Percentiles rank a stretch among this genome's conserved stretches.
Conservation (phyloP, 2,888 invertebrate genomes). For the Horisme vitalbata region DNA sequence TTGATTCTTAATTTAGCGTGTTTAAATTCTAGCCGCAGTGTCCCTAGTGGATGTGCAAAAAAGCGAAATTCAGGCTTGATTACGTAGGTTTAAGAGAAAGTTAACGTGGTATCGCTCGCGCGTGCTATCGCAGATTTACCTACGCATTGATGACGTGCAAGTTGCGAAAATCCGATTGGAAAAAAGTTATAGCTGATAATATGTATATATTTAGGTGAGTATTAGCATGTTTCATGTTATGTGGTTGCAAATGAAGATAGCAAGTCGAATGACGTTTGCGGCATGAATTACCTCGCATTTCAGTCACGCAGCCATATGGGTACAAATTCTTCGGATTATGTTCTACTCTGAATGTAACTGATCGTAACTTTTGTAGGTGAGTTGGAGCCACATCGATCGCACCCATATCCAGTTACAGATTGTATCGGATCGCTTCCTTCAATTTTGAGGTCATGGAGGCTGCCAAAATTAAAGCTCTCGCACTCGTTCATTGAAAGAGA, state of each 20-base stretch:
- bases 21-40: conserved; percentile 24
- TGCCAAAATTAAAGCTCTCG: conserved; percentile 46
- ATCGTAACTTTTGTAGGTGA: conserved; percentile 2
- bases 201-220: conserved; percentile 42
- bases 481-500: conserved; percentile 74
- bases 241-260: conserved; percentile 27
- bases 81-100: conserved; percentile 64
- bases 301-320: conserved; percentile 2
- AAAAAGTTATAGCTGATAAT: conserved; percentile 42
- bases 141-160: conserved; percentile 55
- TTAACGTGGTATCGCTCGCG: conserved; percentile 51
- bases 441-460: conserved; percentile 41
- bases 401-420: conserved; percentile 26
- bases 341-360: conserved; percentile 4
- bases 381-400: conserved; percentile 15
- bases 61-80: conserved; percentile 63
- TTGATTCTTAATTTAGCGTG: conserved; percentile 16
- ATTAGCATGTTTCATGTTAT: conserved; percentile 28
- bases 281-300: conserved; percentile 16
- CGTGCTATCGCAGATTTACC: conserved; percentile 54
- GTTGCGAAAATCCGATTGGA: conserved; percentile 55
- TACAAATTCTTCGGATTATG: conserved; percentile 1
- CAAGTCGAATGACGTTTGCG: conserved; percentile 7
- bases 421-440: conserved; percentile 33
- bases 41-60: conserved; percentile 48